phyloP scores from a whole-genome alignment of 2,113 vertebrate species.

The Stegastes partitus region DNA sequence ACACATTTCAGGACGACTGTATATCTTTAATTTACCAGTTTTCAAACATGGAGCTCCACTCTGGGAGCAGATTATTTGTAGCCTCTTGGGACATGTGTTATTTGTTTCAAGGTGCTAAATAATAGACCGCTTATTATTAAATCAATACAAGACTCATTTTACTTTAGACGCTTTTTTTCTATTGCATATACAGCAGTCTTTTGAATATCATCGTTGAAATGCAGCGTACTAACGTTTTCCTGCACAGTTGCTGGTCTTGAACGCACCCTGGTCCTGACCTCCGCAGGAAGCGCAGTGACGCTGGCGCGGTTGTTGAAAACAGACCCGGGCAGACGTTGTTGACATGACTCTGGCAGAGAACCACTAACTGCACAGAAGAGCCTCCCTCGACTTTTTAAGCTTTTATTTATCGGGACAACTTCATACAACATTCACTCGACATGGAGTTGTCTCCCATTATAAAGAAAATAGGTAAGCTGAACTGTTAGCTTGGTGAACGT shows the following conservation, averaged over 20 bases:
- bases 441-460: slow-evolving; percentile 87
- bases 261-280: slow-evolving; percentile 48
- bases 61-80: no score
- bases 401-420: background rate
- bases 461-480: slow-evolving; percentile 87
- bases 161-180: no score
- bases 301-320: slow-evolving; percentile 85
- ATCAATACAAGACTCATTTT: no score
- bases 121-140: no score
- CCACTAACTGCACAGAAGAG: background rate
- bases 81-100: no score
- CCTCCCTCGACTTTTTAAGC: background rate
- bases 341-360: slow-evolving; percentile 40
- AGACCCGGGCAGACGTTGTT: slow-evolving; percentile 62
- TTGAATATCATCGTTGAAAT: no score
- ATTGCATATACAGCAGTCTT: no score
- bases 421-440: background rate
- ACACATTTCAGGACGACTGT: no score
- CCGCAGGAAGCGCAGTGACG: slow-evolving; percentile 77
- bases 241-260: slow-evolving; percentile 42
- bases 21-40: no score
- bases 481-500: slow-evolving; percentile 10
- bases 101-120: no score
- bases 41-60: no score
- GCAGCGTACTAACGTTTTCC: slow-evolving; percentile 1